phyloP scores from a whole-genome alignment of 2,113 vertebrate genomes.

The Actenoides hombroni region DNA sequence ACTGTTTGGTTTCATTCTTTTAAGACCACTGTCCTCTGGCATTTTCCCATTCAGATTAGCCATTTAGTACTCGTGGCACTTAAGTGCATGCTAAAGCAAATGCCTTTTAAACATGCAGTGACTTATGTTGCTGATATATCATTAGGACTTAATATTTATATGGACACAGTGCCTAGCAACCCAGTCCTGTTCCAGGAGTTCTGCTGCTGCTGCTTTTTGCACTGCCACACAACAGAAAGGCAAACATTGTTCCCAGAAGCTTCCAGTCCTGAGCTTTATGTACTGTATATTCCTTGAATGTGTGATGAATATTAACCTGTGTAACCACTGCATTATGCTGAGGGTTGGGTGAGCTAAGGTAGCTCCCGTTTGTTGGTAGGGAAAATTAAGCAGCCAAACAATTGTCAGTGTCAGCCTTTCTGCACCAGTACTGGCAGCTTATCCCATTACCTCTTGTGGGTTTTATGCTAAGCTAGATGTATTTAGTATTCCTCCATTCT shows the following conservation, averaged over 20 bases:
- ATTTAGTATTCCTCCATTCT: neutral
- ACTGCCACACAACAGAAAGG: neutral
- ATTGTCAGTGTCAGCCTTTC: neutral
- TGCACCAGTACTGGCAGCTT: neutral
- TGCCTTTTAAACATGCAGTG: constrained; percentile 11
- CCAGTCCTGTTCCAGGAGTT: neutral
- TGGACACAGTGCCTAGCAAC: constrained; percentile 25
- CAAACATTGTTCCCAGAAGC: constrained; percentile 1
- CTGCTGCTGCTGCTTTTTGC: neutral
- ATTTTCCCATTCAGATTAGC: constrained; percentile 10
- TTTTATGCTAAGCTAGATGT: neutral
- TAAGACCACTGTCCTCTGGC: neutral
- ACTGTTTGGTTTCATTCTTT: constrained; percentile 23
- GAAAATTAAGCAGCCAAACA: neutral
- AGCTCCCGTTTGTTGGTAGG: neutral
- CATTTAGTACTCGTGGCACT: constrained; percentile 23
- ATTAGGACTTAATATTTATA: constrained; percentile 16
- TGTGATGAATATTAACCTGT: neutral
- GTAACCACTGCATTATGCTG: neutral
- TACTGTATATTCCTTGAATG: neutral
- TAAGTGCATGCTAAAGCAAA: neutral
- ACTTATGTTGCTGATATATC: neutral
- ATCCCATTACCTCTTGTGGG: neutral
- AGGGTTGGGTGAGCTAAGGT: neutral
- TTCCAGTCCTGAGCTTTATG: neutral